These are phyloP conservation scores for Phalacrocorax carbo DNA, from an alignment of 2,113 vertebrate genomes.

Conservation along the genomic window DNA sequence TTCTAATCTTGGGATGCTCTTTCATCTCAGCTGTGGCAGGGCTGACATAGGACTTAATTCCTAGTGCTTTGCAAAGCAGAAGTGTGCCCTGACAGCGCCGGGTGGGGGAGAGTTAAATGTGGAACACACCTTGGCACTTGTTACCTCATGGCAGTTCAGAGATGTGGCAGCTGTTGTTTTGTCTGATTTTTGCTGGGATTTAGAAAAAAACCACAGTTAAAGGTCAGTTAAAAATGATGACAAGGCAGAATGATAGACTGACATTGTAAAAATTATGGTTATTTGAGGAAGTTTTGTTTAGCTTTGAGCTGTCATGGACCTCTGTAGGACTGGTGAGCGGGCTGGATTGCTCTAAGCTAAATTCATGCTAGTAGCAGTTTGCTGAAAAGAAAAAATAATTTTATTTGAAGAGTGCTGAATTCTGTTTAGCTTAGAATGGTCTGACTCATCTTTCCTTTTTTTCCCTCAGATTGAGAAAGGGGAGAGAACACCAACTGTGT, in stretches of 20 bases:
- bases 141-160: accelerated
- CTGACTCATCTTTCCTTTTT: background rate
- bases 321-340: background rate
- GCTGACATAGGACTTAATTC: background rate
- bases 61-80: background rate
- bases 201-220: background rate
- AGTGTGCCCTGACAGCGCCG: accelerated
- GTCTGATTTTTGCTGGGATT: background rate
- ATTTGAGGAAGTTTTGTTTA: background rate
- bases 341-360: background rate
- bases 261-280: background rate
- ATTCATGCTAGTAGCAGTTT: background rate
- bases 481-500: background rate
- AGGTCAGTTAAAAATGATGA: background rate
- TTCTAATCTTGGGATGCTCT: background rate
- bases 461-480: background rate
- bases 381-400: background rate
- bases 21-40: background rate
- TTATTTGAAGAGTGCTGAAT: background rate
- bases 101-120: accelerated
- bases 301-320: background rate
- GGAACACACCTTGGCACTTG: too few species aligned
- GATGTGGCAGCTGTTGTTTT: background rate
- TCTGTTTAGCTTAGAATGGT: background rate
- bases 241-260: background rate